These are phyloP conservation scores for Merodon equestris DNA, from an alignment of 2,888 invertebrate species.

Conservation along the genomic window DNA sequence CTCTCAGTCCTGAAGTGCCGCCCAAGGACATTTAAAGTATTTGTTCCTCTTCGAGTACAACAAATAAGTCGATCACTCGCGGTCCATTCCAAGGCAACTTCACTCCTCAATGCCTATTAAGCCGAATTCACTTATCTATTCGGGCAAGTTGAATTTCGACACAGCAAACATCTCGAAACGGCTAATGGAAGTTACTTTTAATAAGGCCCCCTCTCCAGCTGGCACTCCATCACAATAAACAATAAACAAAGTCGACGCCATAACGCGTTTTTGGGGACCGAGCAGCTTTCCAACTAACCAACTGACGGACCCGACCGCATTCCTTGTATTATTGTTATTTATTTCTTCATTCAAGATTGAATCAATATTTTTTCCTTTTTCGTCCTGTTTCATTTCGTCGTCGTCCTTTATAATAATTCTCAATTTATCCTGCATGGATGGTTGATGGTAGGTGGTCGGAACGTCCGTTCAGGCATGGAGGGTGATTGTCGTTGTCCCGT, in stretches of 20 bases:
- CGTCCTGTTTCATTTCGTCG: constrained; percentile 25
- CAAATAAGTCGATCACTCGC: no score
- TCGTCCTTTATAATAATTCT: constrained; percentile 42
- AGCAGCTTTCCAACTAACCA: constrained; percentile 8
- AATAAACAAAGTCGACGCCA: constrained; percentile 28
- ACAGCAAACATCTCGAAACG: constrained; percentile 35
- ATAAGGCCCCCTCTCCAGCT: constrained; percentile 26
- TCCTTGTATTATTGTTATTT: constrained; percentile 38
- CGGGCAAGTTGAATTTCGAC: constrained; percentile 22
- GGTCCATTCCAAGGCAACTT: no score
- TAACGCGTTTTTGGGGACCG: not conserved
- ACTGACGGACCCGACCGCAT: not conserved
- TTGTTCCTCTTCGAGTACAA: no score
- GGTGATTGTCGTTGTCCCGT: constrained; percentile 22
- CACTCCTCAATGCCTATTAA: constrained; percentile 1
- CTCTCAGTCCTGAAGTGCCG: no score
- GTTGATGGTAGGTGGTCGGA: not conserved
- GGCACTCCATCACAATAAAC: constrained; percentile 33
- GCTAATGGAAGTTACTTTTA: constrained; percentile 58
- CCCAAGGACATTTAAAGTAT: no score
- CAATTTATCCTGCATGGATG: constrained; percentile 48
- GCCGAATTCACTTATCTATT: constrained; percentile 7
- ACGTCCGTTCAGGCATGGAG: not conserved
- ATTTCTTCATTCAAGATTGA: constrained; percentile 57
- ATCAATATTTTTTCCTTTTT: constrained; percentile 57